Base-by-base conservation (phyloP, 2,888 invertebrate genomes). In the Orthonevra nobilis region DNA sequence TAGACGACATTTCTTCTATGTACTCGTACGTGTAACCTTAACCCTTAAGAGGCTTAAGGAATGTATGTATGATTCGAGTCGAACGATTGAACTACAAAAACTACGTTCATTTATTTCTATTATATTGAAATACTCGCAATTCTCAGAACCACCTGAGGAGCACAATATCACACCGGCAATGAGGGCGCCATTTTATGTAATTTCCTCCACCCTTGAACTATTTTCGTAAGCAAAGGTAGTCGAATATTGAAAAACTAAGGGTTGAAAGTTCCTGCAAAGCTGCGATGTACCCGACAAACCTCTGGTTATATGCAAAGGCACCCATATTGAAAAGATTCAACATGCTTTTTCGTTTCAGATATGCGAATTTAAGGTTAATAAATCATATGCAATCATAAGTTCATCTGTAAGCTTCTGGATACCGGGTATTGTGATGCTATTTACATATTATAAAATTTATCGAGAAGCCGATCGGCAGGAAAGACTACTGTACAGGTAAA, bases 331-430 rank as follows among this genome's bases (percentile, higher is more conserved):
- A n/a, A n/a, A n/a, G n/a, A n/a, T n/a, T n/a, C n/a, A n/a, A n/a
- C n/a, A n/a, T 5, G 10, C n/a, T 36, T 19, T 46, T 30, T 75
- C 72, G 9, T 84, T 83, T 1, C 83, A 88, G 89, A 86, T 89
- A 86, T 97, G 96, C 89, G 92, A 92, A 86, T 96, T 96, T 86
- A 93, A 93, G 81, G 96, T 96, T 86, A 97, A 97, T 89, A 93
- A 92, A 88, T 92, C 94, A 73, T 97, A 97, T 84, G 96, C 96
- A 56, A 93, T 97, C 83, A 92, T 97, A 79, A 96, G 96, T 60
- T 96, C 96, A 82, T 93, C 95, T 88, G 94, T 97, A 83, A 96
- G 96, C 87, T 97, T 97, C 88, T 97, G 97, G 97, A 93, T 96
- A 79, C 97, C 97, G 0, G 96, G 96, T 38, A 94, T 96, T 86